phyloP scores from a whole-genome alignment of 2,797 vertebrate species.

The Adrianichthys oophorus region DNA sequence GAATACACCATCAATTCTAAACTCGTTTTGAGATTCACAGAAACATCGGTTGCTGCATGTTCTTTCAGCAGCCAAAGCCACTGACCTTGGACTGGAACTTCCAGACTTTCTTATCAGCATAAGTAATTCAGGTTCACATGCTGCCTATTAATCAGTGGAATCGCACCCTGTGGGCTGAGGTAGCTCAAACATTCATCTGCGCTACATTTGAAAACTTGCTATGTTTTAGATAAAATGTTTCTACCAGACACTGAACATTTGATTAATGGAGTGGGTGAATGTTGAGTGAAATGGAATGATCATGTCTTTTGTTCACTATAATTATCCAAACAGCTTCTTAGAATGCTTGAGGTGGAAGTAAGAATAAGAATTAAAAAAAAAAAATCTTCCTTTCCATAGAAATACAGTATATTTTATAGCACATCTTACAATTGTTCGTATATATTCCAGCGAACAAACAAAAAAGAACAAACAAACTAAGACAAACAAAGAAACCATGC shows the following conservation, averaged over 20 bases:
- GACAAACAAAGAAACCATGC: too few relatives aligned
- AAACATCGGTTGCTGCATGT: conserved; percentile 16
- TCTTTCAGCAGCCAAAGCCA: conserved; percentile 17
- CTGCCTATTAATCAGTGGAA: conserved; percentile 50
- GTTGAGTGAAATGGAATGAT: too few relatives aligned
- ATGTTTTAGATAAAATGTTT: conserved; percentile 21
- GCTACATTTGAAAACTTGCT: conserved; percentile 27
- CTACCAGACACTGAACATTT: conserved; percentile 6
- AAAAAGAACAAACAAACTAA: too few relatives aligned
- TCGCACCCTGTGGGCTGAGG: conserved; percentile 19
- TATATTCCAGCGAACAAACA: too few relatives aligned
- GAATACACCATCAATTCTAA: conserved; percentile 1
- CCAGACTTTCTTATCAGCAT: conserved; percentile 64
- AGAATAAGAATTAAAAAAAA: too few relatives aligned
- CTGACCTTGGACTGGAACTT: conserved; percentile 58
- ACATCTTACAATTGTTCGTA: too few relatives aligned
- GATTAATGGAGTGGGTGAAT: background rate
- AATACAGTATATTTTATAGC: too few relatives aligned
- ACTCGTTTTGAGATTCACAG: conserved; percentile 27
- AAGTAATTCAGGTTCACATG: conserved; percentile 66
- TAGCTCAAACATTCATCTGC: conserved; percentile 26
- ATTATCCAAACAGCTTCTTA: too few relatives aligned
- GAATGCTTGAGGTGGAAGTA: too few relatives aligned
- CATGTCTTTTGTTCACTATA: too few relatives aligned
- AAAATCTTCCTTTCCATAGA: too few relatives aligned